phyloP scores from a whole-genome alignment of 2,888 invertebrate species.

The Pediacus dermestoides region DNA sequence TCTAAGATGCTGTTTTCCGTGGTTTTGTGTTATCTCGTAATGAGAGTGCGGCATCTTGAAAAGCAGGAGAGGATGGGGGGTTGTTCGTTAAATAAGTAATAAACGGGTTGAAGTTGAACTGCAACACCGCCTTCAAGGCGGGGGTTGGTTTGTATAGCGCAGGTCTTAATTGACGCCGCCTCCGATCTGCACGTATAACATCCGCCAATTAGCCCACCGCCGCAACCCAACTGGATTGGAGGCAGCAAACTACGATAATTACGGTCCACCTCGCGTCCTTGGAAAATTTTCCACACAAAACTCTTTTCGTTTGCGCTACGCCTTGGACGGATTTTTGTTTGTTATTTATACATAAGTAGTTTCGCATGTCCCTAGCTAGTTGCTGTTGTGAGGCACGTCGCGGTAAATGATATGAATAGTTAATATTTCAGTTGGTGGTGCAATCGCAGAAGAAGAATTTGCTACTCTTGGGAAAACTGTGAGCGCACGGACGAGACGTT shows the following conservation, averaged over 20 bases:
- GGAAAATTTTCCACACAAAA: background rate
- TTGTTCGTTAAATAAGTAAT: slow-evolving; percentile 26
- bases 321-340: slow-evolving; percentile 4
- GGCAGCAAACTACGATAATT: slow-evolving; percentile 30
- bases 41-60: slow-evolving; percentile 7
- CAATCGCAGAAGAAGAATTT: slow-evolving; percentile 34
- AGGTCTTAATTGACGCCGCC: slow-evolving; percentile 48
- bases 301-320: slow-evolving; percentile 1
- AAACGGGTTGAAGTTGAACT: slow-evolving; percentile 16
- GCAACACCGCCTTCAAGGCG: slow-evolving; percentile 37
- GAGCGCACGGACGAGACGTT: slow-evolving; percentile 23
- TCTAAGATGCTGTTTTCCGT: too few species aligned
- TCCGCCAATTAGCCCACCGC: slow-evolving; percentile 49
- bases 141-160: slow-evolving; percentile 42
- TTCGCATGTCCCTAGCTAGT: slow-evolving; percentile 34
- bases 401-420: slow-evolving; percentile 39
- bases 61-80: too few species aligned
- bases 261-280: slow-evolving; percentile 12
- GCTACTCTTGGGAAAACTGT: slow-evolving; percentile 32
- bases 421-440: slow-evolving; percentile 33
- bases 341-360: slow-evolving; percentile 25
- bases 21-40: too few species aligned
- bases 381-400: slow-evolving; percentile 32
- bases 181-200: slow-evolving; percentile 48
- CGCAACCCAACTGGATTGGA: slow-evolving; percentile 39